Evolutionary conservation across 2,113 vertebrate genomes (phyloP).

Genomic region (Cavia porcellus): DNA sequence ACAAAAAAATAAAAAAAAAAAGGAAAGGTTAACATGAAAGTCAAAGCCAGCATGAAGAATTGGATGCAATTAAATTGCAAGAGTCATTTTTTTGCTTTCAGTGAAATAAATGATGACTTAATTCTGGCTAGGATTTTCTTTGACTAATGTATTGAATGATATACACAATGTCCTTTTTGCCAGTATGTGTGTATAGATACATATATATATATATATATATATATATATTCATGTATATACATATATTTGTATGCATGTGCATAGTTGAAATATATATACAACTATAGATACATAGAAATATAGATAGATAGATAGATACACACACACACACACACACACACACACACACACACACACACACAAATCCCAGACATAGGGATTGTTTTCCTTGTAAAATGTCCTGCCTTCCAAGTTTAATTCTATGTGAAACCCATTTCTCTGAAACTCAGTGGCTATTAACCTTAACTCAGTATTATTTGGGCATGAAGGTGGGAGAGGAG

Average conservation of each 20-base stretch:
- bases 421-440: constrained; percentile 57
- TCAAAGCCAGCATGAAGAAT: neutral
- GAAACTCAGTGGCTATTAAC: constrained; percentile 67
- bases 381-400: neutral
- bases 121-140: neutral
- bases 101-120: neutral
- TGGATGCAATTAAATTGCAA: neutral
- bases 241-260: neutral
- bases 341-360: too few relatives aligned
- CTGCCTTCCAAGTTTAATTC: constrained; percentile 61
- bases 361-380: neutral
- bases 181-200: neutral
- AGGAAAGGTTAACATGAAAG: too few relatives aligned
- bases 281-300: neutral
- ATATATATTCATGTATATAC: neutral
- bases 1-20: neutral
- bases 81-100: neutral
- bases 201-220: neutral
- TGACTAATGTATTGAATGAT: neutral
- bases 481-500: constrained; percentile 55
- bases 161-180: neutral
- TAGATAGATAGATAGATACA: too few relatives aligned
- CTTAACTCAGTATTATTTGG: constrained; percentile 68
- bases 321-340: too few relatives aligned
- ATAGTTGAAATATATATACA: neutral